Evolutionary conservation across 2,888 invertebrate species (phyloP), one percentile per base, ranked within the genome.

Genomic region (Epinotia brunnichana): DNA sequence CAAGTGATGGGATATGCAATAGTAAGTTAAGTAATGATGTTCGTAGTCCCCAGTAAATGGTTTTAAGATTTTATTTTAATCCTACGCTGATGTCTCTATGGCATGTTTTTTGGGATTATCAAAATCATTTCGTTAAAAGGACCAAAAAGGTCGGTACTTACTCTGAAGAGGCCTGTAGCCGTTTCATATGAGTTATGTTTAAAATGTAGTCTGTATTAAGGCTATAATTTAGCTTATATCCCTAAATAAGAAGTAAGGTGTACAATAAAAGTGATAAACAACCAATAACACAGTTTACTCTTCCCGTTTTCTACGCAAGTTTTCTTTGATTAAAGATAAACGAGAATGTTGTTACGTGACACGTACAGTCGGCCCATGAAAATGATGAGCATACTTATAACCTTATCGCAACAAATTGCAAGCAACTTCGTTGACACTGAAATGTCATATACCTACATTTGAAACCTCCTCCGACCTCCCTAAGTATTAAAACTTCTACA

Each of bases 241-340:
- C 67, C 13, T 60, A 21, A 67, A 48, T 67, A 67, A 61, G 54
- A 71, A 48, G 60, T 53, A 60, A 61, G 59, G 61, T 19, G 60
- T 48, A 67, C 67, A 72, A 72, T 72, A 72, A 72, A 72, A 29
- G 24, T 72, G 60, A 67, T 67, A 72, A 67, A 72, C 60, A 61
- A 56, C 67, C 61, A 72, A 72, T 72, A 72, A 66, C 51, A 35
- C 29, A 29, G 44, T 67, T 53, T 44, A 29, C 39, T 53, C 59
- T 66, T 57, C 61, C 61, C 41, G 56, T 63, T 63, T 57, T 63
- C 44, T 70, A 35, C 48, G 29, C 35, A 17, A 9, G 19, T 15
- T 53, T 53, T 9, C 5, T 41, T 57, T 35, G 35, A 35, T 35
- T 35, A 35, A 24, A 24, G 2, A 24, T 7, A 35, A 35, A 35